Percentiles rank a stretch among this genome's conserved stretches.
These are phyloP conservation scores for Dasyurus viverrinus DNA, from an alignment of 2,113 vertebrate species.

Conservation along the genomic window DNA sequence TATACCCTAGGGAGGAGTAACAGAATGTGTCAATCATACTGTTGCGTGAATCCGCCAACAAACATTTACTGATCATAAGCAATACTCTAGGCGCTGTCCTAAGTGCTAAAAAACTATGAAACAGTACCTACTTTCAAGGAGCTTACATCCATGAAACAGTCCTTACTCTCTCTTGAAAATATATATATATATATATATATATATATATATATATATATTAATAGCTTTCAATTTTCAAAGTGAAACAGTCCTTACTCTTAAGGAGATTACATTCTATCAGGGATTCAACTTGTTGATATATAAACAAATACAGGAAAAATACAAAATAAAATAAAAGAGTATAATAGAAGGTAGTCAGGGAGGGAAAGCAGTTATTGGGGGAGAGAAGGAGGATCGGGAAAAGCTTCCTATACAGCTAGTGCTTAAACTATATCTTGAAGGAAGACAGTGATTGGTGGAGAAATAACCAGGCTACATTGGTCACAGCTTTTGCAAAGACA, in stretches of 20 bases:
- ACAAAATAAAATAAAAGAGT: fast-evolving
- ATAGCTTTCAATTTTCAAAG: no score
- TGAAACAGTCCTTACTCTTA: no score
- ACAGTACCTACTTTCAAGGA: no score
- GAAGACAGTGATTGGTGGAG: not conserved
- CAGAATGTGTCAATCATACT: not conserved
- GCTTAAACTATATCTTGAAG: not conserved
- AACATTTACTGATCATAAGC: not conserved
- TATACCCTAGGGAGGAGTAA: not conserved
- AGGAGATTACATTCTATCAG: not conserved
- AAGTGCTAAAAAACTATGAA: no score
- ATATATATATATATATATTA: no score
- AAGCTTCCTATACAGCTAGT: not conserved
- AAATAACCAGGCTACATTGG: not conserved
- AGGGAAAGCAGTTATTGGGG: not conserved
- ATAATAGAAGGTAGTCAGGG: not conserved
- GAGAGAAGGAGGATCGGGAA: not conserved
- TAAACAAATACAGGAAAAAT: not conserved
- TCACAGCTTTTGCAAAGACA: not conserved
- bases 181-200: no score
- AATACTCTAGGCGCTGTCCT: no score
- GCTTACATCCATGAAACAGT: fast-evolving
- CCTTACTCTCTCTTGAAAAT: no score
- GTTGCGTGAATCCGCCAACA: not conserved
- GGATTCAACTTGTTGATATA: not conserved